Conservation (phyloP, 2,113 vertebrate genomes). For the Cheilinus undulatus region DNA sequence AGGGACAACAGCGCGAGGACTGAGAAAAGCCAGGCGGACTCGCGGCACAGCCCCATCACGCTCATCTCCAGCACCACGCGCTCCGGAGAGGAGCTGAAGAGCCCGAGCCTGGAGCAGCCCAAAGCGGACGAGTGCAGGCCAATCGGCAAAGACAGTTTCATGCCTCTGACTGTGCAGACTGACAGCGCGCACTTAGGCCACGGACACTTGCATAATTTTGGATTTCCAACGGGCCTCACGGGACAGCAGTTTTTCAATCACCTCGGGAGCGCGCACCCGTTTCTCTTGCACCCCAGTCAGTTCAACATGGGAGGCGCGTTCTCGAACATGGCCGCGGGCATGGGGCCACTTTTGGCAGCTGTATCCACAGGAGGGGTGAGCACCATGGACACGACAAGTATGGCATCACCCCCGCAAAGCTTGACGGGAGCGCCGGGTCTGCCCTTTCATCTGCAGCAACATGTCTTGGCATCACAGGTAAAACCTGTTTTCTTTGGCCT, state of each 20-base stretch:
- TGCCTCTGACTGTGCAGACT: constrained; percentile 92
- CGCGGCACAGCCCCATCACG: constrained; percentile 92
- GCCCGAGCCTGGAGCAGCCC: constrained; percentile 84
- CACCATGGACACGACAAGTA: constrained; percentile 89
- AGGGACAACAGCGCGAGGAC: constrained; percentile 82
- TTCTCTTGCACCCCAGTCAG: constrained; percentile 95
- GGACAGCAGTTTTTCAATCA: constrained; percentile 97
- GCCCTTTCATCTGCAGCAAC: constrained; percentile 97
- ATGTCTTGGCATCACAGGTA: constrained; percentile 98
- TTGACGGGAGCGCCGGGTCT: constrained; percentile 88
- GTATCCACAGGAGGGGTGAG: constrained; percentile 91
- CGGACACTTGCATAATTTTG: constrained; percentile 91
- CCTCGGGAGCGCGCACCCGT: constrained; percentile 90
- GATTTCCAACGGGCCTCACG: constrained; percentile 90
- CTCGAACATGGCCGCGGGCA: constrained; percentile 94
- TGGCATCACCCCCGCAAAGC: constrained; percentile 90
- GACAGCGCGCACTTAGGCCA: constrained; percentile 90
- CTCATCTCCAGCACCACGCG: constrained; percentile 93
- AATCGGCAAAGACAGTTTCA: constrained; percentile 88
- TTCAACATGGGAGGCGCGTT: constrained; percentile 97
- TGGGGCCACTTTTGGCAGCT: constrained; percentile 93
- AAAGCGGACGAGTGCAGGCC: constrained; percentile 90
- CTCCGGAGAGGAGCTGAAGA: constrained; percentile 89
- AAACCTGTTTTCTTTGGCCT: constrained; percentile 57
- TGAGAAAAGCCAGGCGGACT: constrained; percentile 91